These are phyloP conservation scores for Pseudonaja textilis DNA, from an alignment of 2,113 vertebrate genomes.

Conservation along the genomic window DNA sequence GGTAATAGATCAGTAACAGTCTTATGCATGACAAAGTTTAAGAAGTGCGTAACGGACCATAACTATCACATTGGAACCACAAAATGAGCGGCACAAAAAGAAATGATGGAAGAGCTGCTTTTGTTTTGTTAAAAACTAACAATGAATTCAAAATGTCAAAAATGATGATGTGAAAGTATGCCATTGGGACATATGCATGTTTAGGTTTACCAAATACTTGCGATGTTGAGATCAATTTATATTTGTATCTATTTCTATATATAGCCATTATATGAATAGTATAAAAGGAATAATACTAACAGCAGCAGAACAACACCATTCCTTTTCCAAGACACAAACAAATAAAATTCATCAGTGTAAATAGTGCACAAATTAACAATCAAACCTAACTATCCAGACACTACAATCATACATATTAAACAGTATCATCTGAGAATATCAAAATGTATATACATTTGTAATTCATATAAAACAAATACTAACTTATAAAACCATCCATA, in stretches of 20 bases:
- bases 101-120: neutral
- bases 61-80: neutral
- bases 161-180: neutral
- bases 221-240: neutral
- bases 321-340: neutral
- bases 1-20: neutral
- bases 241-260: neutral
- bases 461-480: neutral
- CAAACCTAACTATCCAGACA: neutral
- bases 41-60: neutral
- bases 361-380: neutral
- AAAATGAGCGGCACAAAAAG: neutral
- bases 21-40: neutral
- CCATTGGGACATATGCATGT: neutral
- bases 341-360: neutral
- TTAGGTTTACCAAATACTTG: neutral
- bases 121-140: neutral
- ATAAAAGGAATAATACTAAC: neutral
- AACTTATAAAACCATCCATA: neutral
- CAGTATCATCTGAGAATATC: neutral
- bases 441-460: neutral
- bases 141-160: neutral
- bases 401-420: neutral
- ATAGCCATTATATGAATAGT: neutral
- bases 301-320: neutral